Base-by-base conservation (phyloP, 2,113 vertebrate species). In the Rousettus leschenaultii region DNA sequence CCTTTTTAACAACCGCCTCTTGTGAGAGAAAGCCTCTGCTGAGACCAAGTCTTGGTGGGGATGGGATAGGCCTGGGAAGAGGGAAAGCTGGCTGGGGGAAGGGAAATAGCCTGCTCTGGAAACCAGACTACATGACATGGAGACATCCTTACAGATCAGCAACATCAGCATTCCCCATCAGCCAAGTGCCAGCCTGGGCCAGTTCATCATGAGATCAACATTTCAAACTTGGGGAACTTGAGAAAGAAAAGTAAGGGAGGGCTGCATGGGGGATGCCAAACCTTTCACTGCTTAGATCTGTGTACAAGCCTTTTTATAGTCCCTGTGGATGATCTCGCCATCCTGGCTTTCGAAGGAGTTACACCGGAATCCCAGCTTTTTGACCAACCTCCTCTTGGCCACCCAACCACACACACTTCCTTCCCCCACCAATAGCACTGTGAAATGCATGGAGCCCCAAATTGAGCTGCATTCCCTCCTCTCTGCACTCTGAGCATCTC, bases 41-140 rank as follows among this genome's bases (percentile, higher is more conserved):
- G 15, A 61, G 40, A 75, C 18, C 45, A 28, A 65, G n/a, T 30
- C 26, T 6, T 19, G 15, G 51, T 6, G 1, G 24, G n/a, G 15
- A 12, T 22, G 22, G 38, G 15, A 5, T 0, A 18, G 33, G 4
- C 26, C 28, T 38, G 26, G 43, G 13, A 59, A 71, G 21, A 53
- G 18, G 33, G 51, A 79, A 70, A 2, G 5, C 70, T 28, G 70
- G n/a, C 45, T 43, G 15, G 45, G 13, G 18, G 14, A 59, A 71
- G 33, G 10, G 14, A n/a, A 43, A 43, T 2, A 0, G n/a, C 8
- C 14, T 40, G 35, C 61, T 71, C 75, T 51, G 55, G 24, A 73
- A 78, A 35, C n/a, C 61, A 57, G 87, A 10, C 2, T 0, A 1
- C 33, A 1, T 9, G 35, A 12, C 45, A 15, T 2, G 1, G 2